Conservation (phyloP, 1,140 invertebrate genomes). For the Cydia splendana region DNA sequence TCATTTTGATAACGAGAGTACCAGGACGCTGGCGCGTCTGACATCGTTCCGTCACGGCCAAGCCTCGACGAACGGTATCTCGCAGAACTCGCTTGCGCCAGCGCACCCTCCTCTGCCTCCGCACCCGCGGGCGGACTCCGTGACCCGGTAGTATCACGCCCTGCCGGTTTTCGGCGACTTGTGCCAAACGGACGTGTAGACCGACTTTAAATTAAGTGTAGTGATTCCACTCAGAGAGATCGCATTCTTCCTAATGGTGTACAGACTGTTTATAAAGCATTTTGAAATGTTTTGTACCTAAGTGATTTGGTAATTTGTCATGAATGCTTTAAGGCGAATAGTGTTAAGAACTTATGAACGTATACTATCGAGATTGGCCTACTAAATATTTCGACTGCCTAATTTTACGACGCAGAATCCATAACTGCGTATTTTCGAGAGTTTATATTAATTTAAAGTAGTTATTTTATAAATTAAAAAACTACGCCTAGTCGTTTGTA, state of each 20-base stretch:
- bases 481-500: constrained; percentile 67
- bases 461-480: constrained; percentile 55
- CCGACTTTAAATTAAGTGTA: constrained; percentile 54
- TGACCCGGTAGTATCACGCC: constrained; percentile 77
- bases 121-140: constrained; percentile 66
- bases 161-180: constrained; percentile 76
- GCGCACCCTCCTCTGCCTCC: constrained; percentile 63
- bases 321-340: constrained; percentile 38
- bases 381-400: constrained; percentile 8
- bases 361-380: constrained; percentile 20
- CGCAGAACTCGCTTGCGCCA: constrained; percentile 53
- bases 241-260: constrained; percentile 59
- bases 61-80: constrained; percentile 47
- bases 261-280: constrained; percentile 44
- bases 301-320: constrained; percentile 33
- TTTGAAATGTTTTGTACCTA: constrained; percentile 35
- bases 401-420: constrained; percentile 17
- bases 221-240: constrained; percentile 59
- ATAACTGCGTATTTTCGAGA: constrained; percentile 7
- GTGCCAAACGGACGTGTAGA: constrained; percentile 79
- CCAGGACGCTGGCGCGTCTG: constrained; percentile 60
- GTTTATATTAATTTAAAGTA: constrained; percentile 41
- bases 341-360: constrained; percentile 21
- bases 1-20: constrained; percentile 70
- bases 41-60: constrained; percentile 72